Evolutionary conservation across 2,888 invertebrate species (phyloP).

Genomic region (Andrena bucephala): DNA sequence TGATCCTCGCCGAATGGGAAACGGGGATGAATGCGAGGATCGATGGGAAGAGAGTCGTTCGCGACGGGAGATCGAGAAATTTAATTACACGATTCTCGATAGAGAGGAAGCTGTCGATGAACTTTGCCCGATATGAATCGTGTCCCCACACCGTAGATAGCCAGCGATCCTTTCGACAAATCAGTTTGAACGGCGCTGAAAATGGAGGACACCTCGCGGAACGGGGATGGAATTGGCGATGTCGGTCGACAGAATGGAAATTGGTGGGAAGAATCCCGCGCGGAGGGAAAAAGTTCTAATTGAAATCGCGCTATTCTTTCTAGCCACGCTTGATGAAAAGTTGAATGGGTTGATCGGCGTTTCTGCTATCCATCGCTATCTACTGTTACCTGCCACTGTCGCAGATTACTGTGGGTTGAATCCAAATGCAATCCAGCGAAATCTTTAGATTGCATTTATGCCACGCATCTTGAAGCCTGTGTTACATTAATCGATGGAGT

Average conservation of each 20-base stretch:
- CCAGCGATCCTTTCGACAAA: conserved; percentile 16
- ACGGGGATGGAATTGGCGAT: not conserved
- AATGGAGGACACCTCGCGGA: not conserved
- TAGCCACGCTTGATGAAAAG: not conserved
- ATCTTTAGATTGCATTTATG: too few relatives aligned
- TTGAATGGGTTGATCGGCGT: too few relatives aligned
- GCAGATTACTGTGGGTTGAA: too few relatives aligned
- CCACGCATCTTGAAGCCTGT: too few relatives aligned
- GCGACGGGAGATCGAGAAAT: conserved; percentile 67
- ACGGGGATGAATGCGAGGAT: conserved; percentile 18
- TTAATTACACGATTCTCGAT: conserved; percentile 73
- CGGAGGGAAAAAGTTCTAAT: not conserved
- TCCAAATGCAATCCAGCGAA: too few relatives aligned
- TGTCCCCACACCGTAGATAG: not conserved
- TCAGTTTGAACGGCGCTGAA: conserved; percentile 12
- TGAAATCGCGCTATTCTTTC: not conserved
- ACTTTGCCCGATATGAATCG: conserved; percentile 55
- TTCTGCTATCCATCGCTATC: too few relatives aligned
- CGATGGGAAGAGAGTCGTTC: conserved; percentile 19
- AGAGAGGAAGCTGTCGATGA: conserved; percentile 43
- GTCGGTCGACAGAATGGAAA: not conserved
- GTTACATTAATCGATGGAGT: not conserved
- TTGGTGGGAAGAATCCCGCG: not conserved
- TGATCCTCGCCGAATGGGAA: not conserved
- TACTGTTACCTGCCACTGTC: too few relatives aligned